These are phyloP conservation scores for Rhagonycha fulva DNA, from an alignment of 2,888 invertebrate genomes.

Conservation along the genomic window DNA sequence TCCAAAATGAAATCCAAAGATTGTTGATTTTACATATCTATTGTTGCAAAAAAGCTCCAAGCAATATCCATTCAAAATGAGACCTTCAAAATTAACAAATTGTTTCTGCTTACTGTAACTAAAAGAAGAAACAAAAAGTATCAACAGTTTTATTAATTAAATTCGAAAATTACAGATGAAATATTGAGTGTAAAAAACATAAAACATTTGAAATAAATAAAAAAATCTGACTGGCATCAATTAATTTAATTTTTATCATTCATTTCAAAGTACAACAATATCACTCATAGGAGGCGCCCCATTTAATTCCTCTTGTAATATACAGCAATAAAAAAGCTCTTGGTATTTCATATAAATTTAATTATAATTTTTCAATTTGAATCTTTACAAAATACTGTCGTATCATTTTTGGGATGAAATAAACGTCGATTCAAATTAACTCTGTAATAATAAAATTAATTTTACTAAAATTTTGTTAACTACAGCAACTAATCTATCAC, in stretches of 20 bases:
- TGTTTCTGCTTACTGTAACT: not conserved
- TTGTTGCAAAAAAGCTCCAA: too few relatives aligned
- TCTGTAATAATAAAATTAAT: not conserved
- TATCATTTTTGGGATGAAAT: not conserved
- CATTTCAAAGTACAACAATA: constrained; percentile 1
- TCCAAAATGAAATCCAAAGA: too few relatives aligned
- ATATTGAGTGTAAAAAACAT: constrained; percentile 17
- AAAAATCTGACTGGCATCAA: constrained; percentile 13
- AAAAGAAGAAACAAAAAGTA: not conserved
- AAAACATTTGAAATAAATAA: constrained; percentile 12
- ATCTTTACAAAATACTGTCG: not conserved
- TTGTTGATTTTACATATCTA: too few relatives aligned
- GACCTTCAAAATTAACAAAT: too few relatives aligned
- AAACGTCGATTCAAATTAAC: not conserved
- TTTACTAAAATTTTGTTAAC: not conserved
- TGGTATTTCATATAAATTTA: not conserved
- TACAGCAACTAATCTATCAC: not conserved
- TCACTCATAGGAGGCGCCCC: not conserved
- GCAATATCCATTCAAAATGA: too few relatives aligned
- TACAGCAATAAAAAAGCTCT: not conserved
- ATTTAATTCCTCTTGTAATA: not conserved
- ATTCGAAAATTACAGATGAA: constrained; percentile 20
- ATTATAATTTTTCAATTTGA: not conserved
- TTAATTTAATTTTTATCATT: constrained; percentile 8
- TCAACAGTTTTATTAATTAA: constrained; percentile 18